Conservation (phyloP, 2,797 vertebrate genomes). For the Anguilla megastoma region DNA sequence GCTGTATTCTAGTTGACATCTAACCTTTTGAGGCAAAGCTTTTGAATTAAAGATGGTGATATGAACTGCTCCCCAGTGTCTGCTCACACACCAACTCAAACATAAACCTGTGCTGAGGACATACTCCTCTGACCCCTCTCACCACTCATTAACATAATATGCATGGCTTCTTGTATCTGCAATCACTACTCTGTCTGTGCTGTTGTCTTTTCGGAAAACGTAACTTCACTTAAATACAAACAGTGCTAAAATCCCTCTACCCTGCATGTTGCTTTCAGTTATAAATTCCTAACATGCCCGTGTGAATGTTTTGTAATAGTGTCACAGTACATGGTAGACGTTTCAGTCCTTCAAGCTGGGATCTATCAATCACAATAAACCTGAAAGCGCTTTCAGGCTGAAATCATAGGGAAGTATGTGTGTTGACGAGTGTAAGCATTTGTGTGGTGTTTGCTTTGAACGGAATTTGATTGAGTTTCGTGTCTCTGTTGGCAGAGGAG, state of each 20-base stretch:
- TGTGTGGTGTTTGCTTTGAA: neutral
- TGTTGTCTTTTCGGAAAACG: neutral
- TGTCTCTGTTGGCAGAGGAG: neutral
- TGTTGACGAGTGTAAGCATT: neutral
- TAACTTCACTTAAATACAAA: neutral
- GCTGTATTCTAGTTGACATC: neutral
- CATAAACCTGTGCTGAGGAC: neutral
- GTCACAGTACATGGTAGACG: neutral
- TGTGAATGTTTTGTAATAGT: neutral
- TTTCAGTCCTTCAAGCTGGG: neutral
- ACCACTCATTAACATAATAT: neutral
- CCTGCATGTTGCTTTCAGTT: neutral
- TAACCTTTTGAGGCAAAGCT: neutral
- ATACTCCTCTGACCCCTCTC: neutral
- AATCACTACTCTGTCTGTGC: neutral
- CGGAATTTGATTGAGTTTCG: neutral
- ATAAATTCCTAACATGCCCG: neutral
- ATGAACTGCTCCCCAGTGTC: neutral
- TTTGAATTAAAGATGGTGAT: slow-evolving; percentile 14
- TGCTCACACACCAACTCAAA: neutral
- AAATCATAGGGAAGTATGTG: too few species aligned
- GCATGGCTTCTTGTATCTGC: neutral
- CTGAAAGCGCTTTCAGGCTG: neutral
- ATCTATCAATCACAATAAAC: slow-evolving; percentile 7
- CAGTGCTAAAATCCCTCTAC: neutral